phyloP scores from a whole-genome alignment of 2,888 invertebrate genomes.

The Belgica antarctica region DNA sequence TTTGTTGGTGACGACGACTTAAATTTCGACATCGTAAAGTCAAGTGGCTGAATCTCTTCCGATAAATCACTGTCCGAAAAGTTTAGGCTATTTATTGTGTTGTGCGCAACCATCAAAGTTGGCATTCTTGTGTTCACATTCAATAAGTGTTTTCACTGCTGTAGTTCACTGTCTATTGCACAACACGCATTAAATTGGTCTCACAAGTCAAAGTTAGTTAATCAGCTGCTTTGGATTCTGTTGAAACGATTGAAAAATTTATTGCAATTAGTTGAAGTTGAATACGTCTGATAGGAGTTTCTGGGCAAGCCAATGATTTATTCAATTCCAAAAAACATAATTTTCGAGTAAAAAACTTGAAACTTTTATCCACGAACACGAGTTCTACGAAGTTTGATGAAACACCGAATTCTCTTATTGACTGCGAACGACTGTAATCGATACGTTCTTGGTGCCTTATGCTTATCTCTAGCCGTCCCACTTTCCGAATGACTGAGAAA shows the following conservation, averaged over 20 bases:
- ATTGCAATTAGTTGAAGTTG: background rate
- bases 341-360: no score
- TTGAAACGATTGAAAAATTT: background rate
- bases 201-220: no score
- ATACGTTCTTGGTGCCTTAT: background rate
- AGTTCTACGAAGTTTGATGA: no score
- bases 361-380: no score
- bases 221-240: background rate
- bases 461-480: constrained; percentile 20
- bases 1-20: constrained; percentile 45
- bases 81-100: constrained; percentile 24
- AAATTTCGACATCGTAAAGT: constrained; percentile 48
- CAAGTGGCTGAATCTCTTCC: constrained; percentile 45
- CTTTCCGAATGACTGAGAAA: background rate
- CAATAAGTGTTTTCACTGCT: background rate
- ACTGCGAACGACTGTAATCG: background rate
- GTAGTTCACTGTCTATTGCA: no score
- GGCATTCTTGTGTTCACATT: constrained; percentile 31
- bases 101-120: constrained; percentile 38
- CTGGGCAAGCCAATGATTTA: no score
- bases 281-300: background rate
- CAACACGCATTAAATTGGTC: constrained; percentile 11
- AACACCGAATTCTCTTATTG: background rate
- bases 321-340: no score
- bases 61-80: constrained; percentile 43